Evolutionary conservation across 2,888 invertebrate genomes (phyloP).

Genomic region (Thelaira solivaga): DNA sequence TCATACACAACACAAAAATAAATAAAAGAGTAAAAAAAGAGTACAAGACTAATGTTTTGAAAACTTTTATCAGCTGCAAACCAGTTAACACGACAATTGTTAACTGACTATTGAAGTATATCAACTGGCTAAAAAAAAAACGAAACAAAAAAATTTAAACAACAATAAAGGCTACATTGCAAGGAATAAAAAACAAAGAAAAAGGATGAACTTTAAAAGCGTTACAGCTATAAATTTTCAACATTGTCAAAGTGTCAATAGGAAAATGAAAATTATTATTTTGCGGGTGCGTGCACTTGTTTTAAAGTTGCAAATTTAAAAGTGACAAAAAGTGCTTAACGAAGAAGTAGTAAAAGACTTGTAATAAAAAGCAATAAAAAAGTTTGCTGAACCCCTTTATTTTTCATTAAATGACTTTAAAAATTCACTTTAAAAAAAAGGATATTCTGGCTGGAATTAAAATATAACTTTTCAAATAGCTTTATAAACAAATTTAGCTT

Average conservation of each 20-base stretch:
- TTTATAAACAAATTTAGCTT: no score
- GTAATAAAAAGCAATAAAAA: no score
- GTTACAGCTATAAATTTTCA: constrained; percentile 54
- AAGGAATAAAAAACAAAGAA: no score
- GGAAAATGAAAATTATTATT: constrained; percentile 26
- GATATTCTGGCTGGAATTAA: no score
- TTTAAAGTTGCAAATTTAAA: background rate
- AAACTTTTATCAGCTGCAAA: constrained; percentile 74
- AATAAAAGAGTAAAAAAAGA: background rate
- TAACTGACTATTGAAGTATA: constrained; percentile 38
- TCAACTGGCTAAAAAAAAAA: constrained; percentile 9
- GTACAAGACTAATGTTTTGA: constrained; percentile 53
- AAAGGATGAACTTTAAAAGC: constrained; percentile 38
- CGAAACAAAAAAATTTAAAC: background rate
- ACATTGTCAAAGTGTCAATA: constrained; percentile 57
- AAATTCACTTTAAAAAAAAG: no score
- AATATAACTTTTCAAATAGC: no score
- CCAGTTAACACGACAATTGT: constrained; percentile 71
- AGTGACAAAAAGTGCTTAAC: background rate
- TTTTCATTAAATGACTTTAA: no score
- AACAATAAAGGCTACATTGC: constrained; percentile 33
- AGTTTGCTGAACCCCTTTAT: no score
- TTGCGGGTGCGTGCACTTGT: background rate
- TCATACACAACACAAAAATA: constrained; percentile 33
- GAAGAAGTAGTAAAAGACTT: no score